phyloP scores from a whole-genome alignment of 1,140 invertebrate species.

The Zaprionus ornatus region DNA sequence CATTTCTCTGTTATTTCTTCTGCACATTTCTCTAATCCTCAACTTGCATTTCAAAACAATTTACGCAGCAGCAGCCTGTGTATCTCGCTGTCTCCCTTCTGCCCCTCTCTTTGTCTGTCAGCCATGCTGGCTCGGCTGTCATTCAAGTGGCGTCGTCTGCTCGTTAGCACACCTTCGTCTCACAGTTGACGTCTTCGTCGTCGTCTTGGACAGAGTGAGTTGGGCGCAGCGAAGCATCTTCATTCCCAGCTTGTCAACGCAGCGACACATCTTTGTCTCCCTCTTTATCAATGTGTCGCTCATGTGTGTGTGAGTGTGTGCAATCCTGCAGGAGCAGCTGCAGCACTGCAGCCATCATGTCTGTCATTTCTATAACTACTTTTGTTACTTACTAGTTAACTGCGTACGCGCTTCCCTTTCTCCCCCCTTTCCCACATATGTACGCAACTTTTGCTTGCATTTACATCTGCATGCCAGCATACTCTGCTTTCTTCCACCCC shows the following conservation, averaged over 20 bases:
- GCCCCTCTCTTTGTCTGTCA: conserved; percentile 20
- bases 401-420: conserved; percentile 30
- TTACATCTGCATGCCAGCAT: conserved; percentile 34
- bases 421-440: conserved; percentile 11
- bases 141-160: conserved; percentile 77
- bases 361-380: conserved; percentile 81
- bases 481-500: not conserved
- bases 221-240: conserved; percentile 36
- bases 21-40: conserved; percentile 73
- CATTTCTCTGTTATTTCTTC: conserved; percentile 61
- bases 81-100: conserved; percentile 6
- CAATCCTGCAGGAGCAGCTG: conserved; percentile 26
- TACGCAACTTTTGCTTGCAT: conserved; percentile 53
- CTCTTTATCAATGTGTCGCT: conserved; percentile 30
- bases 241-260: conserved; percentile 49
- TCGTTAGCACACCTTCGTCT: conserved; percentile 67
- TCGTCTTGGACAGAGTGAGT: conserved; percentile 11
- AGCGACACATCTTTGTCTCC: conserved; percentile 36
- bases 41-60: conserved; percentile 75
- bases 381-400: conserved; percentile 78
- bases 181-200: not conserved
- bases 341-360: conserved; percentile 59
- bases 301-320: not conserved
- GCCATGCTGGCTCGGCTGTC: conserved; percentile 65
- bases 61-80: conserved; percentile 54